Evolutionary conservation across 53 echinoderm and acorn worm genomes (phyloP).

Genomic region (Paracentrotus lividus): DNA sequence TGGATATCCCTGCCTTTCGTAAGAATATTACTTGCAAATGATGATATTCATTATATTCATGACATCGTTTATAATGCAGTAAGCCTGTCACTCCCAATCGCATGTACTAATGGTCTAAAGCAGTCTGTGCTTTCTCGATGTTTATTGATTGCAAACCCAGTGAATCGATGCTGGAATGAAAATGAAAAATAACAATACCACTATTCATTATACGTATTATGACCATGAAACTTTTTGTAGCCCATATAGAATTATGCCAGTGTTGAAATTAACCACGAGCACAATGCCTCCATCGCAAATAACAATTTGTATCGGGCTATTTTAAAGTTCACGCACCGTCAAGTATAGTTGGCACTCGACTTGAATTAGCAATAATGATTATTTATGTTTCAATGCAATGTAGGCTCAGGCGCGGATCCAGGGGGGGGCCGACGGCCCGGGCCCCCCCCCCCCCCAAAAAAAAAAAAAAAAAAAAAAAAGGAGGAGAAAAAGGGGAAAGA

Average conservation of each 20-base stretch:
- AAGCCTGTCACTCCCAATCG: background rate
- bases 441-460: background rate
- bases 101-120: conserved; percentile 1
- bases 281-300: background rate
- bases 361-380: background rate
- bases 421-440: background rate
- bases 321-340: background rate
- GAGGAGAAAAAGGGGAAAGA: too few relatives aligned
- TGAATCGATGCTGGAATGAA: conserved; percentile 37
- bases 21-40: background rate
- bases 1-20: background rate
- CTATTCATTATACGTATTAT: background rate
- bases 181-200: background rate
- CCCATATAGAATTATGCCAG: background rate
- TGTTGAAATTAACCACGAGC: background rate
- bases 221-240: conserved; percentile 43
- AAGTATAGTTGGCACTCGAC: background rate
- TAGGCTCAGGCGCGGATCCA: background rate
- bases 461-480: background rate
- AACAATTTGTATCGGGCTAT: background rate
- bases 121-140: background rate
- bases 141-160: conserved; percentile 28
- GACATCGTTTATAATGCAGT: background rate
- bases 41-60: background rate
- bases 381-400: background rate